A percentile compares a stretch with the other conserved stretches of the same genome.
phyloP scores from a whole-genome alignment of 2,888 invertebrate genomes.

The Eristalis tenax region DNA sequence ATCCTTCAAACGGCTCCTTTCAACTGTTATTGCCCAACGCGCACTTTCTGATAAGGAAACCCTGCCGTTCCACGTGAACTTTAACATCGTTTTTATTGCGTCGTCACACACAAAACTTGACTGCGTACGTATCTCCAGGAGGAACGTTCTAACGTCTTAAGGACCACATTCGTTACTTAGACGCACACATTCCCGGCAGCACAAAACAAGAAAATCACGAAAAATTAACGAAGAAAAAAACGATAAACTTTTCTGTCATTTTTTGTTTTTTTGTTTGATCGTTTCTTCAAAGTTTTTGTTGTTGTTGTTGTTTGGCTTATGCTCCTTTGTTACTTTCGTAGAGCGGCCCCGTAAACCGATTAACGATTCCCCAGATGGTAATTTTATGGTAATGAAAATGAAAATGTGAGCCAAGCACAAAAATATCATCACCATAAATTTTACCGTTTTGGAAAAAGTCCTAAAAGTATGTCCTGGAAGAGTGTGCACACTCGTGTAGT shows the following conservation, averaged over 20 bases:
- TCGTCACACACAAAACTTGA: neutral
- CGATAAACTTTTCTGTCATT: neutral
- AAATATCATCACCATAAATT: conserved; percentile 72
- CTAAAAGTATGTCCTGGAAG: conserved; percentile 46
- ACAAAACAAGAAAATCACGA: neutral
- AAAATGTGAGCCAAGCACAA: conserved; percentile 64
- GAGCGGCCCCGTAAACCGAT: conserved; percentile 56
- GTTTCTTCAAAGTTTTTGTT: neutral
- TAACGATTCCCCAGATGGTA: conserved; percentile 71
- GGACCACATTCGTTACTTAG: neutral
- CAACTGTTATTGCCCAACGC: neutral
- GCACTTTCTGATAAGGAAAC: neutral
- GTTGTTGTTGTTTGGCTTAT: neutral
- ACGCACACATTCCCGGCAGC: too few relatives aligned
- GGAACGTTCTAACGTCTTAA: neutral
- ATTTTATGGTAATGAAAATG: conserved; percentile 68
- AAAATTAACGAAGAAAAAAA: neutral
- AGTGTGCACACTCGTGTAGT: conserved; percentile 7
- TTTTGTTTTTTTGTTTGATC: neutral
- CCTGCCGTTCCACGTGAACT: neutral
- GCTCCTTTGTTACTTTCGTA: neutral
- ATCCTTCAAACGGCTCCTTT: neutral
- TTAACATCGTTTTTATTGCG: neutral
- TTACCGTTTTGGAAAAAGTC: conserved; percentile 43
- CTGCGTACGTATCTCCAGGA: neutral